A percentile compares a stretch with the other conserved stretches of the same genome.
Evolutionary conservation across 1,140 invertebrate species (phyloP).

Genomic region (Colletes gigas): DNA sequence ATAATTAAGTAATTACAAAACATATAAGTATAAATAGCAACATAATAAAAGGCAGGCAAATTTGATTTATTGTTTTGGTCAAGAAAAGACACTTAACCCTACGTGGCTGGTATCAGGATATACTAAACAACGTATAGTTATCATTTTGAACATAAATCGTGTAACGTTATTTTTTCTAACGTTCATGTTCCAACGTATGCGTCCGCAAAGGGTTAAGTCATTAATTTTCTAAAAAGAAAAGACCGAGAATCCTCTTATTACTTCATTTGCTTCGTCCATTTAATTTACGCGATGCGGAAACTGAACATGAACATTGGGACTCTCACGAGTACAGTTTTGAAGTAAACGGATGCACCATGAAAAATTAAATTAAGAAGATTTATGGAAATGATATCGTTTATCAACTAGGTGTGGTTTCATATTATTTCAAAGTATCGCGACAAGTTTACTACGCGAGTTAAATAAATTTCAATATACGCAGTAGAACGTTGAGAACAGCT

Average conservation of each 20-base stretch:
- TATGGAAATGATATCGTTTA: background rate
- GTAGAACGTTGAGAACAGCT: slow-evolving; percentile 29
- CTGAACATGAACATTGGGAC: background rate
- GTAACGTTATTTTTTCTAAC: too few relatives aligned
- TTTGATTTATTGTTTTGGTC: background rate
- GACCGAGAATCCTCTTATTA: background rate
- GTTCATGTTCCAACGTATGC: too few relatives aligned
- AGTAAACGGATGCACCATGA: background rate
- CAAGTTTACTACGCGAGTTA: background rate
- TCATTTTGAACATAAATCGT: too few relatives aligned
- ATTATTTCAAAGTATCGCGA: background rate
- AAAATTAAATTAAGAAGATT: background rate
- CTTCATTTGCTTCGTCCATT: background rate
- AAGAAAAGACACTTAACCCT: background rate
- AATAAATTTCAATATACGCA: slow-evolving; percentile 39
- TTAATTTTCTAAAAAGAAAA: too few relatives aligned
- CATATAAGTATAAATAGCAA: slow-evolving; percentile 26
- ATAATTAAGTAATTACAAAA: slow-evolving; percentile 8
- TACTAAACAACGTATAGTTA: too few relatives aligned
- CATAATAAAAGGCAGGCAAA: background rate
- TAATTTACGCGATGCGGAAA: background rate
- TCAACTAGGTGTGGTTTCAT: background rate
- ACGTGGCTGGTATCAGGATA: too few relatives aligned
- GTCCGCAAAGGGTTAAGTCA: too few relatives aligned
- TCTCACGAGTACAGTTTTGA: slow-evolving; percentile 26